Evolutionary conservation across 2,888 invertebrate genomes (phyloP), one percentile per base, ranked within the genome.

Genomic region (Brachyptera putata): DNA sequence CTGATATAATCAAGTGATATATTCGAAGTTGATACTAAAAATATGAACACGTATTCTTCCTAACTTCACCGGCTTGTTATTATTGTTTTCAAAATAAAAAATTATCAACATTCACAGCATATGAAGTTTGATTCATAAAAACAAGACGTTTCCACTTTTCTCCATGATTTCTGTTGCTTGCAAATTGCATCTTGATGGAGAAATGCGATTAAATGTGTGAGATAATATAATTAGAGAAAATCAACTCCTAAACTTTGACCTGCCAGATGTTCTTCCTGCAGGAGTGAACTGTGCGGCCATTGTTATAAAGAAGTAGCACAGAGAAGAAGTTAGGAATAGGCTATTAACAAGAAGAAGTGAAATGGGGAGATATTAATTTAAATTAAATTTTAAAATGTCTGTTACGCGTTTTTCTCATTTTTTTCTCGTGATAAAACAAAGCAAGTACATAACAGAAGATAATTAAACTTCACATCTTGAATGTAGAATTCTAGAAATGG

Each of bases 331-430:
- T 58, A 13, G 14, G 57, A 48, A 25, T 46, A n/a, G n/a, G n/a
- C n/a, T n/a, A 26, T 30, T 36, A 26, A 46, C 43, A 41, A 43
- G 39, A 55, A 60, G 53, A 53, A 36, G 30, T 60, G 56, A 56
- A 60, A 60, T 30, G 59, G 55, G 34, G 59, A 48, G 37, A n/a
- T 16, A 37, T 49, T 50, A 58, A 58, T 59, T 59, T 30, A 59
- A 55, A 55, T 59, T 59, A 59, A 59, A 53, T 22, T 46, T 46
- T 46, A 46, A 24, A 46, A 46, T 24, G n/a, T 46, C 21, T 30
- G 30, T n/a, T n/a, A n/a, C n/a, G n/a, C n/a, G n/a, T n/a, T n/a
- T n/a, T n/a, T n/a, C n/a, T n/a, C n/a, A n/a, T n/a, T n/a, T n/a
- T n/a, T n/a, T n/a, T n/a, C n/a, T n/a, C n/a, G n/a, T n/a, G n/a